Evolutionary conservation across 2,888 invertebrate genomes (phyloP), one percentile per base, ranked within the genome.

Genomic region (Melangyna quadrimaculata): DNA sequence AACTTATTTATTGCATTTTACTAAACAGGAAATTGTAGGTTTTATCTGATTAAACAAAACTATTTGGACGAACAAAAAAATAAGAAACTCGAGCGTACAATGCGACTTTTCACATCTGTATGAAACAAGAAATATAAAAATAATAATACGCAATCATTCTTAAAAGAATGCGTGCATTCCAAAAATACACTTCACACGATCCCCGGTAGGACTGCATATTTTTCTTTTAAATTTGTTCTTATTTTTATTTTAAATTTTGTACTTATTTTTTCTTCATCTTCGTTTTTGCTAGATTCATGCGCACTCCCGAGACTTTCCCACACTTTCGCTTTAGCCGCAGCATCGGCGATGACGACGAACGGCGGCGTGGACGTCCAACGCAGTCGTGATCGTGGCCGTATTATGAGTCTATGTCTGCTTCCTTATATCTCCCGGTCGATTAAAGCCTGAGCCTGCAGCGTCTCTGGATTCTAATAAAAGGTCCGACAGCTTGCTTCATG

Each of bases 281-380:
- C 24, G 12, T 65, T 70, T 35, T 65, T 69, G n/a, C 57, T 72
- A 72, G 75, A 72, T 51, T 67, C 75, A 73, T 67, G 67, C 80
- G 72, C 84, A 67, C 63, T 77, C 67, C 71, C 80, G 61, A 79
- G 61, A 84, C 80, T 84, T 84, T 84, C 84, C 79, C 80, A 84
- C 84, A 84, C 84, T 84, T 84, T 84, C 84, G 84, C 80, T 80
- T 72, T 61, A 82, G 63, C 57, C 53, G 48, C 53, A 1, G 12
- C 22, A 57, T 17, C 71, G 14, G 12, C 14, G 35, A 22, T 8
- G 35, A 59, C 35, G 37, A 35, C 14, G 14, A 14, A 35, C 8
- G 12, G 14, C 19, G 19, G 5, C 37, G 37, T 27, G 59, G 24
- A 53, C 43, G 70, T 27, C 24, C 32, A 12, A 27, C 22, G 29